These are phyloP conservation scores for Drosophila antonietae DNA, from an alignment of 2,888 invertebrate species.

Conservation along the genomic window DNA sequence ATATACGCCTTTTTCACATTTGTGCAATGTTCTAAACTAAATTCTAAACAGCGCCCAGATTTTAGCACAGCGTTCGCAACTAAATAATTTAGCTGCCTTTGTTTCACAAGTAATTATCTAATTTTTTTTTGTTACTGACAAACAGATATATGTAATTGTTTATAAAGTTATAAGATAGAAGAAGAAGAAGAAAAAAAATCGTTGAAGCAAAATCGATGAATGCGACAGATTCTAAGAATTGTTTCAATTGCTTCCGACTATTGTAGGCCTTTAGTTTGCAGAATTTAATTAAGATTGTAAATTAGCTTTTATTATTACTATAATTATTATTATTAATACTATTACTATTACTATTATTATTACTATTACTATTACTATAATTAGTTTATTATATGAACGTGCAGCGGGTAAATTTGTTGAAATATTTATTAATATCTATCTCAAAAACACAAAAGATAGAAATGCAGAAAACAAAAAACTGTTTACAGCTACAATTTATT, in stretches of 20 bases:
- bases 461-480: constrained; percentile 3
- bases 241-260: constrained; percentile 65
- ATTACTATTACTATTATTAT: constrained; percentile 44
- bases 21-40: constrained; percentile 27
- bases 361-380: constrained; percentile 54
- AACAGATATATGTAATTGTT: constrained; percentile 39
- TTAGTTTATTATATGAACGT: constrained; percentile 59
- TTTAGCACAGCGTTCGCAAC: constrained; percentile 36
- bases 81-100: constrained; percentile 47
- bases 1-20: constrained; percentile 12
- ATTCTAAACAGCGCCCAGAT: constrained; percentile 16
- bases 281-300: constrained; percentile 67
- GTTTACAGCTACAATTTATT: constrained; percentile 23
- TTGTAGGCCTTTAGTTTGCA: constrained; percentile 58
- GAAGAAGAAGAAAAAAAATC: constrained; percentile 2
- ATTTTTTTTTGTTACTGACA: constrained; percentile 53
- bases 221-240: constrained; percentile 70
- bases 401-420: constrained; percentile 69
- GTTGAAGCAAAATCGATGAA: constrained; percentile 17
- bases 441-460: constrained; percentile 22
- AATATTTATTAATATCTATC: constrained; percentile 70
- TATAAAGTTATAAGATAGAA: constrained; percentile 12
- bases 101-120: constrained; percentile 22
- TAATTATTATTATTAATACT: constrained; percentile 45
- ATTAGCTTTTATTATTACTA: constrained; percentile 57